Percentiles rank a stretch among this genome's conserved stretches.
phyloP scores from a whole-genome alignment of 2,797 vertebrate species.

The Sorex maritimensis region DNA sequence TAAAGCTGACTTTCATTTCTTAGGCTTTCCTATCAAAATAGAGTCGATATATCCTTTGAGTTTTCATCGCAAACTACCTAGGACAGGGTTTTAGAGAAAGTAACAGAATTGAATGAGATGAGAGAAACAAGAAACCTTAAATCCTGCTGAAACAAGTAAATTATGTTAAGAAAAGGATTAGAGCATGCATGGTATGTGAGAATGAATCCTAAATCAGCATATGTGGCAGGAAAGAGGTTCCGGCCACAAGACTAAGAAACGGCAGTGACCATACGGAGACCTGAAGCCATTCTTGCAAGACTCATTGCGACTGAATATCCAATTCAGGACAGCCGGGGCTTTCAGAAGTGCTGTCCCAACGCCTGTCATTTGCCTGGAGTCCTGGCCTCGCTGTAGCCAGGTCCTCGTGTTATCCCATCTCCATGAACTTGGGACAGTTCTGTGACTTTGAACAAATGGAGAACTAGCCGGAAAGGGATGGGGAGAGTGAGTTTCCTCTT shows the following conservation, averaged over 20 bases:
- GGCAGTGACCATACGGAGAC: background rate
- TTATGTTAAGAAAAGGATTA: background rate
- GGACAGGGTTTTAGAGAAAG: background rate
- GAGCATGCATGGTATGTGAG: background rate
- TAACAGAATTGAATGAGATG: background rate
- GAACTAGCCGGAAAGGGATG: background rate
- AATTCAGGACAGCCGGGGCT: too few relatives aligned
- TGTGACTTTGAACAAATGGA: background rate
- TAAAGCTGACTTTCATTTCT: background rate
- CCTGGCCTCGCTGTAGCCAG: too few relatives aligned
- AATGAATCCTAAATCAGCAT: background rate
- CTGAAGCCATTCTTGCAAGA: background rate
- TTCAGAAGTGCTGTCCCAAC: background rate
- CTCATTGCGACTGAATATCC: background rate
- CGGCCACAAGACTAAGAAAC: background rate
- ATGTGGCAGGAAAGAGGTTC: background rate
- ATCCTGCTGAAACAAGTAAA: background rate
- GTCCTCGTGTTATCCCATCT: background rate
- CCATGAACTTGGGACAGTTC: background rate
- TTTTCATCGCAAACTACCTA: background rate
- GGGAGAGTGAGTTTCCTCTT: background rate
- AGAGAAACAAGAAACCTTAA: background rate
- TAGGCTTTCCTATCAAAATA: background rate
- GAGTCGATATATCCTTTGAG: background rate
- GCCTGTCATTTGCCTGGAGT: background rate